Conservation (phyloP, 2,888 invertebrate species). For the Agriopis leucophaearia region DNA sequence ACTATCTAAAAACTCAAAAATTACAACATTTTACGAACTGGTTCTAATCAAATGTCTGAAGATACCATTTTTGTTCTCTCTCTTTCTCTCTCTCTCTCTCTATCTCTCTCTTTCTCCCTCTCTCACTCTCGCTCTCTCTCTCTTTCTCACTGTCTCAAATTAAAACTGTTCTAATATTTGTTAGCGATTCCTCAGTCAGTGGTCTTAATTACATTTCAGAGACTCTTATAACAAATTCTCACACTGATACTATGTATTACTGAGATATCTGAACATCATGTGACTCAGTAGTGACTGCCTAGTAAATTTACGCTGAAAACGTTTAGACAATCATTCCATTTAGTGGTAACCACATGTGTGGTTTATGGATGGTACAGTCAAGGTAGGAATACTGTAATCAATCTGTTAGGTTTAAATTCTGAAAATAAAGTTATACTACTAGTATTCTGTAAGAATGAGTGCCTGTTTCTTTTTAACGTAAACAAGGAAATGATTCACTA, state of each 20-base stretch:
- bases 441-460: background rate
- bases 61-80: no score
- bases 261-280: conserved; percentile 17
- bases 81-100: no score
- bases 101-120: no score
- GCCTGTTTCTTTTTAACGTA: background rate
- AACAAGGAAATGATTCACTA: background rate
- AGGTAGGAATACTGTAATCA: conserved; percentile 7
- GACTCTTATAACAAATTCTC: conserved; percentile 35
- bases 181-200: no score
- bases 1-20: no score
- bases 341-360: conserved; percentile 44
- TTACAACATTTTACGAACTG: no score
- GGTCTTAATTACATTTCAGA: background rate
- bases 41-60: no score
- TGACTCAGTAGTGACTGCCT: conserved; percentile 39
- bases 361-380: conserved; percentile 18
- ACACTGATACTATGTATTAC: conserved; percentile 40
- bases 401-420: conserved; percentile 1
- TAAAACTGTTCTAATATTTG: no score
- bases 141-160: no score
- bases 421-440: background rate
- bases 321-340: conserved; percentile 42
- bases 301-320: conserved; percentile 39
- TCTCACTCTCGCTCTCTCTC: no score